Conservation (phyloP, 1,140 invertebrate genomes). For the Himalopsyche phryganea region DNA sequence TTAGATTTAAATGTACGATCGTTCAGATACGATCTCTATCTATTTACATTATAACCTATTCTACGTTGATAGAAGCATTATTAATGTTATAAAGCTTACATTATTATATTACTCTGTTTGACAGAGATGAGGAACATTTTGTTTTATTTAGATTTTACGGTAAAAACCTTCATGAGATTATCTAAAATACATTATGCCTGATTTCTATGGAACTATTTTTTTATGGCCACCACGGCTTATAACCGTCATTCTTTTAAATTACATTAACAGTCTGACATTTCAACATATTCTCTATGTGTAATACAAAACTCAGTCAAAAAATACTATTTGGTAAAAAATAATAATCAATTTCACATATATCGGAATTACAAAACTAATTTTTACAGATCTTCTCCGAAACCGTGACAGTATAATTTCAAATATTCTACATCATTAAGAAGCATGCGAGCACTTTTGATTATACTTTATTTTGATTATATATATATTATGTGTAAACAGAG, state of each 20-base stretch:
- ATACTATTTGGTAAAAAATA: constrained; percentile 34
- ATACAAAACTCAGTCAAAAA: constrained; percentile 35
- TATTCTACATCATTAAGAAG: too few species aligned
- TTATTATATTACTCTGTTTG: constrained; percentile 31
- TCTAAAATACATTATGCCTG: constrained; percentile 26
- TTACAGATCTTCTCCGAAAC: not conserved
- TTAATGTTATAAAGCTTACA: not conserved
- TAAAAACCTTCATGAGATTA: constrained; percentile 13
- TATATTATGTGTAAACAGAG: constrained; percentile 8
- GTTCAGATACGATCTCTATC: too few species aligned
- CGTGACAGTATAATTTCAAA: not conserved
- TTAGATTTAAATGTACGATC: not conserved
- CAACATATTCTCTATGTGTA: constrained; percentile 23
- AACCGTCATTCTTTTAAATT: constrained; percentile 9
- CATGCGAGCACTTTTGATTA: too few species aligned
- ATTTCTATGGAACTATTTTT: constrained; percentile 23
- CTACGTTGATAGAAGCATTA: too few species aligned
- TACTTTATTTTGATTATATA: not conserved
- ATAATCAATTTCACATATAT: constrained; percentile 3
- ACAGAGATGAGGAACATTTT: constrained; percentile 34
- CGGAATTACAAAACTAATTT: not conserved
- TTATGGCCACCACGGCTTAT: constrained; percentile 24
- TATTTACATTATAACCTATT: too few species aligned
- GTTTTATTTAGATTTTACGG: constrained; percentile 25
- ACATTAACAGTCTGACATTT: constrained; percentile 25